Evolutionary conservation across 2,113 vertebrate species (phyloP), one percentile per base, ranked within the genome.

Genomic region (Malurus melanocephalus): DNA sequence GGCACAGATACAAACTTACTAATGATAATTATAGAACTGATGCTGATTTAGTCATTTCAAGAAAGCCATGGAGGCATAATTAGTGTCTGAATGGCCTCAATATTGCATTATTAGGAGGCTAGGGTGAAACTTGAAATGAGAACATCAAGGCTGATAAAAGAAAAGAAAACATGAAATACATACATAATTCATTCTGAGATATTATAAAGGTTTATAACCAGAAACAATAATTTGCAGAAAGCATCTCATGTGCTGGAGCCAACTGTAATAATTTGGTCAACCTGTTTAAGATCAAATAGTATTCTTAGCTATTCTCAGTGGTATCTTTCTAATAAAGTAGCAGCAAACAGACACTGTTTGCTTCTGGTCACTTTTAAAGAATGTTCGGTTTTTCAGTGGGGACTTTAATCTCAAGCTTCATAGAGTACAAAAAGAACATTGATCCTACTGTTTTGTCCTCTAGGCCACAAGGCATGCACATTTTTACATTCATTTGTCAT

Each of bases 21-120:
- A 98, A 98, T 98, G 98, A 98, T 99, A 99, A 99, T 99, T 99
- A 99, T 98, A 98, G 98, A 98, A 97, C 97, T 98, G 96, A 98
- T 98, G 97, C 98, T 98, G 98, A 98, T 99, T 98, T 98, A 98
- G 98, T 98, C 97, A 98, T 98, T 98, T 98, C 97, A 98, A 98
- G 97, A 97, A 98, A 98, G 97, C 97, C 97, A 98, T 97, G 95
- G 97, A 98, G 97, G 98, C 97, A 98, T 99, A 99, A 99, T 99
- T 99, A 98, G 98, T 98, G 97, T 97, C 97, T 98, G 98, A 98
- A 98, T 98, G 98, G 98, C 98, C 98, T 98, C 98, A 98, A 98
- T 99, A 99, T 98, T 97, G 95, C 95, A 97, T 98, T 98, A 99
- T 98, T 98, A 98, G 98, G 98, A 98, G 97, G 95, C 97, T 97